Evolutionary conservation across 92 coral and sea anemone species (phyloP), one percentile per base, ranked within the genome.

Genomic region (Montipora capitata): DNA sequence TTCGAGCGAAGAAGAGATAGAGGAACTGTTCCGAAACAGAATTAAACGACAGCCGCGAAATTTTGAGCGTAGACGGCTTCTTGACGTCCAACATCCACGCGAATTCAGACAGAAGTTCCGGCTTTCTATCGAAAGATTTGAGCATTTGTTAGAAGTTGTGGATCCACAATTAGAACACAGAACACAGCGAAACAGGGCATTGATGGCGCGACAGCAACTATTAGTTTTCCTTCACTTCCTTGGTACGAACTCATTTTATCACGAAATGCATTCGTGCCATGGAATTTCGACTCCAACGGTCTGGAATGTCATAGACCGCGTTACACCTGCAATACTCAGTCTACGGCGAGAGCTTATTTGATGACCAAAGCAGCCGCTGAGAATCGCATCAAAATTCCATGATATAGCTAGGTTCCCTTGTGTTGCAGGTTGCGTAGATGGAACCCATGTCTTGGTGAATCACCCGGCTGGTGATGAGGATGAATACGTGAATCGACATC

Each of bases 261-360:
- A 85, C 54, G 75, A 74, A 13, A 62, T 75, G 89, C 82, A 75
- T 75, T 85, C 89, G 20, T 85, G 89, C 82, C 89, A 75, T 85
- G 76, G 76, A 42, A 58, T 85, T 45, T 43, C 89, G 5, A 85
- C 82, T 43, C 13, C 76, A 48, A 74, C 48, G 76, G 89, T 85
- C 16, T 74, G 82, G 48, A 84, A 84, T 77, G 70, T 45, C 68
- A 49, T 84, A 51, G 61, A 74, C 76, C 74, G 81, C 13, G 81
- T 61, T 57, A 59, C 75, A 17, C 80, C 72, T 17, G 81, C 80
- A 84, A 84, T 74, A 84, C 88, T 18, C 5, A 62, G 64, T 74
- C 63, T 84, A 61, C n/a, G 58, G 59, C 75, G 54, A 84, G 88
- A 84, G 48, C 48, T 84, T 41, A 13, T 84, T 52, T 3, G 44